Evolutionary conservation across 2,888 invertebrate genomes (phyloP).

Genomic region (Eristalinus sepulchralis): DNA sequence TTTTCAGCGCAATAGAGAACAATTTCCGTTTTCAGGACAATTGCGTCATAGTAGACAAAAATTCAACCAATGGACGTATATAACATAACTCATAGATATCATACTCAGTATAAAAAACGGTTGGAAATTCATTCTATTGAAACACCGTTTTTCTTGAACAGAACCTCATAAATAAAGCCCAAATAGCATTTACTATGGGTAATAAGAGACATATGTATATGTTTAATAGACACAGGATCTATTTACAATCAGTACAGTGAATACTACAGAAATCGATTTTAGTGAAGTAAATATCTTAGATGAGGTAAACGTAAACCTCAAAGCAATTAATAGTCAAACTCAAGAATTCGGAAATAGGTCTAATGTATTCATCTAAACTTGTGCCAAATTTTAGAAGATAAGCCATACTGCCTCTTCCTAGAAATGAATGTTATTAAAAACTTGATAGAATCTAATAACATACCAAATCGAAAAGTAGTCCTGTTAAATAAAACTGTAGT

Average conservation of each 20-base stretch:
- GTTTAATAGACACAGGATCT: conserved; percentile 10
- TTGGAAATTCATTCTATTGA: background rate
- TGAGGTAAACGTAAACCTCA: conserved; percentile 8
- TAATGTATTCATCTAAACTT: conserved; percentile 5
- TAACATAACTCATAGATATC: background rate
- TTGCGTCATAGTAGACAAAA: background rate
- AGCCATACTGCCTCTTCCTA: background rate
- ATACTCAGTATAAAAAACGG: background rate
- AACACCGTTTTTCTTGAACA: conserved; percentile 4
- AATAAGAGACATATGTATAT: background rate
- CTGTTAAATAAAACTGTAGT: background rate
- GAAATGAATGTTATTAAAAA: background rate
- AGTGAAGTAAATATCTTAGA: conserved; percentile 11
- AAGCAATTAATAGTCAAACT: background rate
- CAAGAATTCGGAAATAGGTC: conserved; percentile 9
- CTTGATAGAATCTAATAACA: background rate
- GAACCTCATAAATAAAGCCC: background rate
- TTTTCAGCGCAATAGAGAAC: background rate
- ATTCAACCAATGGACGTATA: background rate
- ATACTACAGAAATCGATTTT: conserved; percentile 1
- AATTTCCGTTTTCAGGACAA: background rate
- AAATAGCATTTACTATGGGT: background rate
- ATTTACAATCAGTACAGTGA: background rate
- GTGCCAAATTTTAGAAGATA: background rate
- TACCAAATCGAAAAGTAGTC: background rate